A percentile compares a stretch with the other conserved stretches of the same genome.
Evolutionary conservation across 2,888 invertebrate species (phyloP).

Genomic region (Eupeodes luniger): DNA sequence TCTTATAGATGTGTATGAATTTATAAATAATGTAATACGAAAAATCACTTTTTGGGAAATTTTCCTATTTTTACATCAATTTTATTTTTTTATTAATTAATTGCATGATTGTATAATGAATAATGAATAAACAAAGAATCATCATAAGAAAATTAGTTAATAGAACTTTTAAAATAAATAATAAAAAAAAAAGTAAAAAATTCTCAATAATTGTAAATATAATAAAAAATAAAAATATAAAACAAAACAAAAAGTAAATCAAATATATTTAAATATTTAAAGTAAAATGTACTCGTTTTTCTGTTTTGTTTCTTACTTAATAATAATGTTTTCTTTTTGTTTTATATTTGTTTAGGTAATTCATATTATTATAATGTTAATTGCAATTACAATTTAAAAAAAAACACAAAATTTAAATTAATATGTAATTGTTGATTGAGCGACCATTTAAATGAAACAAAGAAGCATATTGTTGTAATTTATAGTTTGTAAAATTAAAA

Average conservation of each 20-base stretch:
- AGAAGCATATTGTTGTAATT: conserved; percentile 73
- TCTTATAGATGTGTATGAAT: conserved; percentile 36
- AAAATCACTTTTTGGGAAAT: conserved; percentile 40
- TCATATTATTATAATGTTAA: conserved; percentile 44
- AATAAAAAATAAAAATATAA: conserved; percentile 25
- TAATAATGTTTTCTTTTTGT: conserved; percentile 46
- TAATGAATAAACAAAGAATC: conserved; percentile 50
- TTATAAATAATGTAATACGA: conserved; percentile 23
- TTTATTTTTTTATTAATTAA: conserved; percentile 58
- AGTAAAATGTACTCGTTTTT: conserved; percentile 38
- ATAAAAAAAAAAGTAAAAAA: conserved; percentile 1
- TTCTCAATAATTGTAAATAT: conserved; percentile 60
- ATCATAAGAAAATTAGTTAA: conserved; percentile 37
- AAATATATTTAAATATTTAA: conserved; percentile 62
- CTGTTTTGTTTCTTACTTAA: conserved; percentile 12
- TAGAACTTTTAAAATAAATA: conserved; percentile 37
- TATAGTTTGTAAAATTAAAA: conserved; percentile 64
- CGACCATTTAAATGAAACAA: conserved; percentile 71
- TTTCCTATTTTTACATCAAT: conserved; percentile 50
- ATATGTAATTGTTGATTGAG: conserved; percentile 65
- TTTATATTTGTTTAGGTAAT: conserved; percentile 62
- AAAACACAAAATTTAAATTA: conserved; percentile 54
- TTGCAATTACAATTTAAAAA: conserved; percentile 34
- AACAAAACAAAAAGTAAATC: conserved; percentile 30
- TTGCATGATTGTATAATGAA: conserved; percentile 72